Conservation (phyloP, 2,113 vertebrate species). For the Cheirogaleus medius region DNA sequence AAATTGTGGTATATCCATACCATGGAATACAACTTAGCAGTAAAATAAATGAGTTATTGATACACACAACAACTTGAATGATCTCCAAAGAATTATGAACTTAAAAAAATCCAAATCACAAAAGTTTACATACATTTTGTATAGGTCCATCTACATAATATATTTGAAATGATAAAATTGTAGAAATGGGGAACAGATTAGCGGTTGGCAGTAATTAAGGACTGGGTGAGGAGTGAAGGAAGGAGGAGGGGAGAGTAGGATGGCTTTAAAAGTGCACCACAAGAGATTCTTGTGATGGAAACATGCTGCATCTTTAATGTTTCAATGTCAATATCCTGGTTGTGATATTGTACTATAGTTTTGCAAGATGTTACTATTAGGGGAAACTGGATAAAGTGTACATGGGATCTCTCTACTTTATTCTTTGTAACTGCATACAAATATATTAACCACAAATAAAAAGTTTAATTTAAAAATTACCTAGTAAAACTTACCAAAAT, state of each 20-base stretch:
- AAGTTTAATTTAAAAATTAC: neutral
- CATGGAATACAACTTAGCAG: neutral
- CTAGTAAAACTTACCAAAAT: neutral
- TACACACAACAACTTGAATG: neutral
- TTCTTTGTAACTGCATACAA: neutral
- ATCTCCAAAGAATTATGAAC: neutral
- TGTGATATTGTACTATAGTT: neutral
- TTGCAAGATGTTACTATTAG: neutral
- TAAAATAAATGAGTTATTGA: neutral
- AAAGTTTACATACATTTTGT: neutral
- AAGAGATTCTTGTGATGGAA: neutral
- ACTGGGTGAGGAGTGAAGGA: neutral
- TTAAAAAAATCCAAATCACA: neutral
- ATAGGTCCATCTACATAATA: neutral
- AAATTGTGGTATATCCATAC: neutral
- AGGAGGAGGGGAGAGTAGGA: neutral
- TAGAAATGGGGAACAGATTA: neutral
- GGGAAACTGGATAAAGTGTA: neutral
- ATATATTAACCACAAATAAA: neutral
- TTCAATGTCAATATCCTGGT: neutral
- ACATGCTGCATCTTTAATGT: neutral
- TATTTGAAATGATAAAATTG: neutral
- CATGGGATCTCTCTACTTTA: neutral
- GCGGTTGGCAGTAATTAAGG: neutral
- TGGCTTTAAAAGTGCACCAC: neutral